These are phyloP conservation scores for Amphipyra tragopoginis DNA, from an alignment of 2,888 invertebrate genomes.

Conservation along the genomic window DNA sequence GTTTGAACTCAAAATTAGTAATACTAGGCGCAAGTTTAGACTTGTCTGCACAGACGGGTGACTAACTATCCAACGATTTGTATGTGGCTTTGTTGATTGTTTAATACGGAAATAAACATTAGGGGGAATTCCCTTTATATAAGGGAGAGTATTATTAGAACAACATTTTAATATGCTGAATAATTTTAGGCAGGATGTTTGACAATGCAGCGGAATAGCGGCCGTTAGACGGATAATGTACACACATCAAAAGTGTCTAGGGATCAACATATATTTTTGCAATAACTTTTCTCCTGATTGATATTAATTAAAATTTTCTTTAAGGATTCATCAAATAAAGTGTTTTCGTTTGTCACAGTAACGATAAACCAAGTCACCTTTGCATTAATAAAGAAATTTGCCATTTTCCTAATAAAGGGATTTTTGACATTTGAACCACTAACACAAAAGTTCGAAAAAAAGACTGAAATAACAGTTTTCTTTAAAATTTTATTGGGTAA, in stretches of 20 bases:
- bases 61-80: slow-evolving; percentile 18
- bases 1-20: slow-evolving; percentile 37
- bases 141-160: slow-evolving; percentile 14
- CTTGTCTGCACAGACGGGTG: slow-evolving; percentile 38
- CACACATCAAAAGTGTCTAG: too few species aligned
- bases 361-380: too few species aligned
- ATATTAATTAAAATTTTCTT: slow-evolving; percentile 5
- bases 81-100: slow-evolving; percentile 23
- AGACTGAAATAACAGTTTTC: too few species aligned
- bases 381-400: too few species aligned
- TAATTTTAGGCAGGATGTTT: slow-evolving; percentile 34
- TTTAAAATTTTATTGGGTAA: too few species aligned
- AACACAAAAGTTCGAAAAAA: too few species aligned
- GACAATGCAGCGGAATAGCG: slow-evolving; percentile 4
- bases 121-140: slow-evolving; percentile 42
- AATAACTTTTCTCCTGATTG: too few species aligned
- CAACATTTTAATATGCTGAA: background rate
- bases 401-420: too few species aligned
- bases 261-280: too few species aligned
- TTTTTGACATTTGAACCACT: too few species aligned
- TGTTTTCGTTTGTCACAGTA: too few species aligned
- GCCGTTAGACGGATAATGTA: slow-evolving; percentile 1
- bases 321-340: too few species aligned
- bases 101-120: slow-evolving; percentile 23
- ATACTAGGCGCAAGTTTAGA: slow-evolving; percentile 43